Evolutionary conservation across 2,797 vertebrate species (phyloP).

Genomic region (Enteromius trimaculatus): DNA sequence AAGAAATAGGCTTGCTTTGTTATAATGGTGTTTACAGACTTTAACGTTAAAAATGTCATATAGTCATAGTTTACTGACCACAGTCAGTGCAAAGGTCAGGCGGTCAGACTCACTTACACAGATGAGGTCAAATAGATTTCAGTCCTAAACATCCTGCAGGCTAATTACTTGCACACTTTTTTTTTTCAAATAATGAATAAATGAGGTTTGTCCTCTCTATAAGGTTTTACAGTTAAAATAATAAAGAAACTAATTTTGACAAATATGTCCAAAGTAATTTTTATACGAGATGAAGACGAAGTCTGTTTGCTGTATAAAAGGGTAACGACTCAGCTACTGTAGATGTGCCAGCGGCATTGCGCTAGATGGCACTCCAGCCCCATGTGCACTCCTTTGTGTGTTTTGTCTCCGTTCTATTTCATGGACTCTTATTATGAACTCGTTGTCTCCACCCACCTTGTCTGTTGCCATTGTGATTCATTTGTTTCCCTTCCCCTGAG

Average conservation of each 20-base stretch:
- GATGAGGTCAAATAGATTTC: neutral
- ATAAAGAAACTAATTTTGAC: neutral
- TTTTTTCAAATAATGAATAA: neutral
- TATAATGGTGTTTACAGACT: conserved; percentile 6
- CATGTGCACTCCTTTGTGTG: too few species aligned
- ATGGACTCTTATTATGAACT: too few species aligned
- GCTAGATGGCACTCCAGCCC: too few species aligned
- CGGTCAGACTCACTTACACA: neutral
- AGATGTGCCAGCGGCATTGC: too few species aligned
- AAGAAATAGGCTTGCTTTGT: conserved; percentile 1
- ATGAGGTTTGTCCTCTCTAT: neutral
- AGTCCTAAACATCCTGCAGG: neutral
- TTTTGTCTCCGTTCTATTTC: too few species aligned
- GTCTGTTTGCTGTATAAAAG: too few species aligned
- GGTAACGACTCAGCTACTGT: too few species aligned
- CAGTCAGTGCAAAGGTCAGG: neutral
- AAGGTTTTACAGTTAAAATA: neutral
- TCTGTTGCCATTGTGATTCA: too few species aligned
- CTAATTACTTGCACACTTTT: neutral
- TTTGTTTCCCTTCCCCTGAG: too few species aligned
- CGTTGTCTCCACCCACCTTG: too few species aligned
- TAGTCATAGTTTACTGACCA: conserved; percentile 9
- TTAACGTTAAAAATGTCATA: conserved; percentile 1
- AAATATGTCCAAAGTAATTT: too few species aligned
- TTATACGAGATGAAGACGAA: too few species aligned